phyloP scores from a whole-genome alignment of 1,140 invertebrate species.

The Drosophila fuyamai region DNA sequence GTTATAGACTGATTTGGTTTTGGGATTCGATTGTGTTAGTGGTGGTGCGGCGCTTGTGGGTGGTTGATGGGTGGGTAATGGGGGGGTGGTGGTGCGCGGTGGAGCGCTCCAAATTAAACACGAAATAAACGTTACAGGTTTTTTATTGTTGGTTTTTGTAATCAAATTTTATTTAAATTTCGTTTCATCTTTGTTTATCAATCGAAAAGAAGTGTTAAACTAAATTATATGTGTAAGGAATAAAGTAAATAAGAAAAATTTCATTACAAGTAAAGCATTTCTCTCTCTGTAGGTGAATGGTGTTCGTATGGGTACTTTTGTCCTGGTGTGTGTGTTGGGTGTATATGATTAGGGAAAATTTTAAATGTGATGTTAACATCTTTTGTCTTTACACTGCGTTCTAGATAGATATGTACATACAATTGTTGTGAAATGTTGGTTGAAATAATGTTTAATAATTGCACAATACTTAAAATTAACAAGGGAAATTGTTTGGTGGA shows the following conservation, averaged over 20 bases:
- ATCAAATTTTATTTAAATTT: conserved; percentile 57
- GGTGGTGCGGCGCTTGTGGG: conserved; percentile 36
- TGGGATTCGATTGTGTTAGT: conserved; percentile 48
- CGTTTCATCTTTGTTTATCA: conserved; percentile 54
- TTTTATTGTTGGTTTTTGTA: conserved; percentile 35
- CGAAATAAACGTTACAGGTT: conserved; percentile 36
- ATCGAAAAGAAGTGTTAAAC: conserved; percentile 57
- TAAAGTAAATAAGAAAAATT: conserved; percentile 61
- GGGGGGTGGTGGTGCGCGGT: conserved; percentile 9
- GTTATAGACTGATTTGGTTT: conserved; percentile 60
- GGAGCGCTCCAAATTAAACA: conserved; percentile 53
- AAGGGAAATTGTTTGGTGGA: conserved; percentile 38
- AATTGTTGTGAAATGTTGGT: conserved; percentile 45
- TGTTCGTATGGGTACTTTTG: conserved; percentile 44
- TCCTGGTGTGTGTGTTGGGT: conserved; percentile 34
- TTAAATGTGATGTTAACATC: conserved; percentile 66
- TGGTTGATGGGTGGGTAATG: conserved; percentile 29
- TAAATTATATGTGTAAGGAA: conserved; percentile 58
- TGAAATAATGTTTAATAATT: conserved; percentile 59
- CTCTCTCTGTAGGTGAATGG: conserved; percentile 44
- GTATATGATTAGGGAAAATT: conserved; percentile 32
- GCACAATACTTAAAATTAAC: conserved; percentile 75
- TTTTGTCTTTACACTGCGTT: conserved; percentile 57
- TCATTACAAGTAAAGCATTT: conserved; percentile 63
- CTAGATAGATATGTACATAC: conserved; percentile 58